Conservation (phyloP, 2,113 vertebrate genomes). For the Ophiodon elongatus region DNA sequence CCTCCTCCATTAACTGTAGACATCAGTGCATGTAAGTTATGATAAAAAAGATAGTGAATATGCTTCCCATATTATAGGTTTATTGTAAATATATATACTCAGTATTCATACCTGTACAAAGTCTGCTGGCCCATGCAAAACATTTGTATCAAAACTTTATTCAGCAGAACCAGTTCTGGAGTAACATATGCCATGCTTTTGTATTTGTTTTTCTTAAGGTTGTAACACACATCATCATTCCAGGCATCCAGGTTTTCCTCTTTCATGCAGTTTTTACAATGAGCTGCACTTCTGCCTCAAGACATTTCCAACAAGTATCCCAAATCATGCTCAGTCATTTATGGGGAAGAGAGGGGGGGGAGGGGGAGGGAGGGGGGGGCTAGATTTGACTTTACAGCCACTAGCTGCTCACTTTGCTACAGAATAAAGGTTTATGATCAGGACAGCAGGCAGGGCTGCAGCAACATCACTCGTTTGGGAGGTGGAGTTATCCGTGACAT, state of each 20-base stretch:
- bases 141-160: conserved; percentile 82
- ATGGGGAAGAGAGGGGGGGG: too few species aligned
- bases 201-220: conserved; percentile 8
- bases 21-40: too few species aligned
- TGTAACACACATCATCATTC: conserved; percentile 64
- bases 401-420: conserved; percentile 36
- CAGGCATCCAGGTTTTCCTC: conserved; percentile 55
- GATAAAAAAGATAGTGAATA: conserved; percentile 26
- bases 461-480: not conserved
- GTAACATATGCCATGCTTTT: conserved; percentile 71
- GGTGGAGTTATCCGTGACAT: not conserved
- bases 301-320: conserved; percentile 35
- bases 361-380: not conserved
- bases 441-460: not conserved
- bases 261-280: conserved; percentile 76
- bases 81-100: conserved; percentile 87
- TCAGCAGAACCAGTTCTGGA: conserved; percentile 56
- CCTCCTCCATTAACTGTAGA: too few species aligned
- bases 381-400: conserved; percentile 21
- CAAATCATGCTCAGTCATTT: conserved; percentile 59
- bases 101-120: conserved; percentile 81
- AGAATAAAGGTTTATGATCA: conserved; percentile 21
- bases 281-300: conserved; percentile 62
- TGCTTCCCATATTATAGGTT: conserved; percentile 75
- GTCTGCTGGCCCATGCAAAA: conserved; percentile 84